Conservation (phyloP, 2,888 invertebrate species). For the Ditylenchus weischeri region DNA sequence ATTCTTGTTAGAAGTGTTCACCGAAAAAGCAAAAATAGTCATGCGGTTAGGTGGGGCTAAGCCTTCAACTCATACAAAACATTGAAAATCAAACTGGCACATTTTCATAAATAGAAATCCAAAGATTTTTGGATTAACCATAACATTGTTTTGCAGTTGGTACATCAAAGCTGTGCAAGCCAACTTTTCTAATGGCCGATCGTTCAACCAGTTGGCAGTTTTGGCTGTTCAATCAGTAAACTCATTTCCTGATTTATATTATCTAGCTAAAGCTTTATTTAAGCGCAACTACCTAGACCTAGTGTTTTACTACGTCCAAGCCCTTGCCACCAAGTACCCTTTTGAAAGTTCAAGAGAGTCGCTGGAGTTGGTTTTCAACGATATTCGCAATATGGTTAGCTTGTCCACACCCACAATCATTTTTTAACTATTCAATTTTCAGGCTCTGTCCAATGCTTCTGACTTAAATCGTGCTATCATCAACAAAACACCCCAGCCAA, state of each 20-base stretch:
- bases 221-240: constrained; percentile 8
- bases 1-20: no score
- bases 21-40: no score
- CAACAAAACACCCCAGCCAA: no score
- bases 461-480: no score
- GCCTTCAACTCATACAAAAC: no score
- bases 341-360: constrained; percentile 4
- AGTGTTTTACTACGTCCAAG: constrained; percentile 11
- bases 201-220: constrained; percentile 16
- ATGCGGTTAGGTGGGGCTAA: no score
- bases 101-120: neutral
- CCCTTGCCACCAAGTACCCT: constrained; percentile 9
- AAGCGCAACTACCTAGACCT: constrained; percentile 6
- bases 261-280: neutral
- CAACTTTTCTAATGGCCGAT: constrained; percentile 8
- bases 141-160: neutral
- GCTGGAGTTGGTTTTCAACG: constrained; percentile 10
- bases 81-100: no score
- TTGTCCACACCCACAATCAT: neutral
- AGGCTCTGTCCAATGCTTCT: no score
- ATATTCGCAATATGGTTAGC: constrained; percentile 5
- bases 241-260: neutral
- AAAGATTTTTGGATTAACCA: neutral
- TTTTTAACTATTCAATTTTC: no score
- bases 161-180: constrained; percentile 14